Evolutionary conservation across 2,888 invertebrate genomes (phyloP), one percentile per base, ranked within the genome.

Genomic region (Meiosimyza decipiens): DNA sequence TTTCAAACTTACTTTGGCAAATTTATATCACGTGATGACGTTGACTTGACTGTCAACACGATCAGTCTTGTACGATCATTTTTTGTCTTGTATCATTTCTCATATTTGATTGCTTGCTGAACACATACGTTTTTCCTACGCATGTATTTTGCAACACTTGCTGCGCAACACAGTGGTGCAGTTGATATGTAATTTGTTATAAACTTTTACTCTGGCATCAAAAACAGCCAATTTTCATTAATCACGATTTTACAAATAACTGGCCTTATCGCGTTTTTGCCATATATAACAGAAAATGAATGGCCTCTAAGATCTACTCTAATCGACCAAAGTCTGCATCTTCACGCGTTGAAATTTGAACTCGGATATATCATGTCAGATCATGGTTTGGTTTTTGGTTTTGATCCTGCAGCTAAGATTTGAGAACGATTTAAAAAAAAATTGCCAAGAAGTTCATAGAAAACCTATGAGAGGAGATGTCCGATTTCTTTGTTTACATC

Each of bases 21-120:
- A 68, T 59, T 67, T 67, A 55, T 67, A 55, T 67, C 68, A 68
- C 68, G 68, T 59, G 68, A 68, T 68, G 68, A 68, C 68, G 68
- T 50, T 40, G 40, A 40, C 40, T 40, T 40, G 40, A 50, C 68
- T 68, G 67, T 67, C 67, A 67, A 57, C 67, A 47, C 67, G 67
- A 67, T 67, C 40, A 40, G 9, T 40, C 67, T 16, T 55, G 55
- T 55, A 57, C 57, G 51, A 51, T 22, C 9, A 40, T 40, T 49
- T 51, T 18, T 18, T 9, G 60, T 40, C 33, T 12, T 40, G 13
- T 0, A 13, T 60, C 33, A 15, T 60, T 68, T 49, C 28, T 57
- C 50, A 59, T 71, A 63, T 51, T 71, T 63, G 54, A 57, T 54
- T 71, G 4, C 28, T 28, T 28, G 28, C 28, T 28, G 28, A 4